These are phyloP conservation scores for Lissonota sp. DNA, from an alignment of 2,888 invertebrate genomes.

Conservation along the genomic window DNA sequence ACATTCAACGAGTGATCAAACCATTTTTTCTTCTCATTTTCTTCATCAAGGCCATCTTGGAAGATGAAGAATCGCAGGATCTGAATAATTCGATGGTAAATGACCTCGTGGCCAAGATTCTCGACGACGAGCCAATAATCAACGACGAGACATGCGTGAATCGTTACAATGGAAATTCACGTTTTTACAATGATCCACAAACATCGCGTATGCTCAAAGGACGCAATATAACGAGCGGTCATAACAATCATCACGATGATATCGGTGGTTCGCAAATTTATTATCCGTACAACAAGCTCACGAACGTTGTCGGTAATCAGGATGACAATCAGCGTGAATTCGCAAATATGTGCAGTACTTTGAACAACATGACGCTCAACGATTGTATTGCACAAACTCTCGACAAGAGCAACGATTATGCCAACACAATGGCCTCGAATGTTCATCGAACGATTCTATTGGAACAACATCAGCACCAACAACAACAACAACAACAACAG, in stretches of 20 bases:
- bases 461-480: conserved; percentile 48
- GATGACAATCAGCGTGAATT: conserved; percentile 74
- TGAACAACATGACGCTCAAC: conserved; percentile 74
- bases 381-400: conserved; percentile 67
- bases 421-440: conserved; percentile 70
- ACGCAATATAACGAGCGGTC: conserved; percentile 50
- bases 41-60: conserved; percentile 75
- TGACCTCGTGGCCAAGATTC: conserved; percentile 88
- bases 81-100: conserved; percentile 87
- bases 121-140: conserved; percentile 86
- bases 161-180: conserved; percentile 74
- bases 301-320: conserved; percentile 19
- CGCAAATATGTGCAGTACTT: conserved; percentile 73
- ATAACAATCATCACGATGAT: conserved; percentile 58
- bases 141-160: conserved; percentile 73
- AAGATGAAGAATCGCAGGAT: conserved; percentile 81
- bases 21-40: conserved; percentile 16
- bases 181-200: conserved; percentile 56
- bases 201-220: conserved; percentile 64
- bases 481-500: conserved; percentile 57
- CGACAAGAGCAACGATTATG: conserved; percentile 71
- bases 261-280: conserved; percentile 63
- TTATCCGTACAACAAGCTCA: conserved; percentile 66
- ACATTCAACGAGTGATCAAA: too few species aligned
- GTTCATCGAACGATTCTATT: conserved; percentile 51